These are phyloP conservation scores for Tiliqua scincoides DNA, from an alignment of 2,113 vertebrate genomes.

Conservation along the genomic window DNA sequence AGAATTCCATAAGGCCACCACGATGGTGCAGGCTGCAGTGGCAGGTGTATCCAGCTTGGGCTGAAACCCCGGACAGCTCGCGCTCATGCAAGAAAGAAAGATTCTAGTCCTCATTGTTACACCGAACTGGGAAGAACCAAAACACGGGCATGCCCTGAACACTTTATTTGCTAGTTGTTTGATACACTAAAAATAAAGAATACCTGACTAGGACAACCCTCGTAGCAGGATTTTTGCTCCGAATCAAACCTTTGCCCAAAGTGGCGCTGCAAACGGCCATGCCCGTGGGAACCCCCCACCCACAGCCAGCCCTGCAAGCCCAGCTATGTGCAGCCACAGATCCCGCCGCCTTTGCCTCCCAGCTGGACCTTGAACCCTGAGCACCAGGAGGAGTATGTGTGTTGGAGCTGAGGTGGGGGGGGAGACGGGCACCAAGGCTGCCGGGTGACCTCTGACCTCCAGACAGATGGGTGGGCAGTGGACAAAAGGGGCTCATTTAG, in stretches of 20 bases:
- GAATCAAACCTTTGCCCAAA: background rate
- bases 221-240: background rate
- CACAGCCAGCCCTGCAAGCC: background rate
- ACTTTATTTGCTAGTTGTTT: no score
- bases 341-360: background rate
- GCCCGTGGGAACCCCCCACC: background rate
- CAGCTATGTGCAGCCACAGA: background rate
- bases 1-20: background rate
- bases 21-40: background rate
- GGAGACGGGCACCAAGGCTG: slow-evolving; percentile 9
- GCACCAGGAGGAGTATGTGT: background rate
- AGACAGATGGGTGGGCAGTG: slow-evolving; percentile 59
- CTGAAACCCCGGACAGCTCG: background rate
- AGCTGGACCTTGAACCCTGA: background rate
- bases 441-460: slow-evolving; percentile 51
- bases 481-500: slow-evolving; percentile 11
- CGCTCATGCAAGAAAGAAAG: background rate
- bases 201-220: no score
- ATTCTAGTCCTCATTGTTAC: background rate
- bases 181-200: background rate
- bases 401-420: background rate
- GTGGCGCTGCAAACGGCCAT: background rate
- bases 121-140: no score
- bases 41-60: background rate
- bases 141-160: no score